These are phyloP conservation scores for Amaurobius ferox DNA, from an alignment of 2,888 invertebrate species.

Conservation along the genomic window DNA sequence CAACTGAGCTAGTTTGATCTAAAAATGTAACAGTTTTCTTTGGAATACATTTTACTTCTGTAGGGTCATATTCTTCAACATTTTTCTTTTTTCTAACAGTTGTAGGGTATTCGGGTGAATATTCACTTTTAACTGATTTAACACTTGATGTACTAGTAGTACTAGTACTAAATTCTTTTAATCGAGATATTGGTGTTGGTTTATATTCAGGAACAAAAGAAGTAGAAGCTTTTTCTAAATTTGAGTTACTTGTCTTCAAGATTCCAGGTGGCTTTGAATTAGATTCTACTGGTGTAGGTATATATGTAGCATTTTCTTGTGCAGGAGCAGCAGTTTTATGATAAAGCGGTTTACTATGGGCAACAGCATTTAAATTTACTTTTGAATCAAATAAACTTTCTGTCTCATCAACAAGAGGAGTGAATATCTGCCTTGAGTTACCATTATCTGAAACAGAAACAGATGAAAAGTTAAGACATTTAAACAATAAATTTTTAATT, in stretches of 20 bases:
- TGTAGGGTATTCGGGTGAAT: constrained; percentile 16
- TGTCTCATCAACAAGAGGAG: background rate
- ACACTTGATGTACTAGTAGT: background rate
- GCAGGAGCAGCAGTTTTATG: background rate
- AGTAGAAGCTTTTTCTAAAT: background rate
- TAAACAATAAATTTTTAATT: too few relatives aligned
- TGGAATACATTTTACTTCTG: constrained; percentile 44
- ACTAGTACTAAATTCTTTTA: constrained; percentile 50
- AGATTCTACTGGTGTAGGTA: constrained; percentile 39
- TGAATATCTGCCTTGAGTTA: background rate
- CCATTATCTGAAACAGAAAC: background rate
- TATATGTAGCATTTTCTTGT: constrained; percentile 19
- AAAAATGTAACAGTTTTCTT: constrained; percentile 51
- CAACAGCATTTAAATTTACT: background rate
- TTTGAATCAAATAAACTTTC: constrained; percentile 14
- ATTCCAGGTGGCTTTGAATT: constrained; percentile 27
- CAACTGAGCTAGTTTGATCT: background rate
- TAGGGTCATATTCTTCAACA: constrained; percentile 73
- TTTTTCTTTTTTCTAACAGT: constrained; percentile 42
- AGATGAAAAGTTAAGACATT: background rate
- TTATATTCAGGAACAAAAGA: constrained; percentile 64
- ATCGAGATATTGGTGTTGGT: constrained; percentile 68
- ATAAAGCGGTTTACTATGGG: background rate
- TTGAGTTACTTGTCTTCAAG: constrained; percentile 24
- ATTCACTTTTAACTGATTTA: background rate